A percentile compares a stretch with the other conserved stretches of the same genome.
These are phyloP conservation scores for Apodemia hepburni DNA, from an alignment of 2,888 invertebrate genomes.

Conservation along the genomic window DNA sequence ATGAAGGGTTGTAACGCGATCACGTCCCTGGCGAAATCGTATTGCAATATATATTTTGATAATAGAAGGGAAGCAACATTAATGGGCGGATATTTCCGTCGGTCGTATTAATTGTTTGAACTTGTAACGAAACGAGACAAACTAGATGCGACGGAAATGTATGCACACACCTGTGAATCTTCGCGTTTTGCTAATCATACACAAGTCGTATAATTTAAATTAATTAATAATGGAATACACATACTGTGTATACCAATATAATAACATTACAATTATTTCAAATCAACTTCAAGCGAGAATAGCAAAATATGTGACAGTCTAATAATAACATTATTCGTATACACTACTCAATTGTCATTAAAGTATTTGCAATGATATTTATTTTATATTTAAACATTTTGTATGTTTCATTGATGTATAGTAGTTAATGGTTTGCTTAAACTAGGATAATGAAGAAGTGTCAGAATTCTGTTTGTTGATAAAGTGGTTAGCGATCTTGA, in stretches of 20 bases:
- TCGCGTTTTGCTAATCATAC: constrained; percentile 53
- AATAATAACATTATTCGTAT: too few relatives aligned
- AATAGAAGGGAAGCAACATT: constrained; percentile 62
- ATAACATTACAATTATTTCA: too few relatives aligned
- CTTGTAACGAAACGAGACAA: constrained; percentile 52
- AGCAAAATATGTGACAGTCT: too few relatives aligned
- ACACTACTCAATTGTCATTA: too few relatives aligned
- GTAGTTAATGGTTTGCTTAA: too few relatives aligned
- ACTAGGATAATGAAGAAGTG: too few relatives aligned
- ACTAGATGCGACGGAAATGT: constrained; percentile 54
- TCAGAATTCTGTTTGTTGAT: too few relatives aligned
- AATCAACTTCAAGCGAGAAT: too few relatives aligned
- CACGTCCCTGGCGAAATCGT: constrained; percentile 56
- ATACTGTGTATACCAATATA: neutral
- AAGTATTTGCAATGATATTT: too few relatives aligned
- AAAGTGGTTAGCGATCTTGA: too few relatives aligned
- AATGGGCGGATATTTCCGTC: constrained; percentile 72
- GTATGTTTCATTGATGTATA: too few relatives aligned
- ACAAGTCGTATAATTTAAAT: constrained; percentile 43
- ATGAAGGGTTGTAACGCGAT: constrained; percentile 53
- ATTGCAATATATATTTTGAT: constrained; percentile 72
- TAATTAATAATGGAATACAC: constrained; percentile 37
- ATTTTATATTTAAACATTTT: too few relatives aligned
- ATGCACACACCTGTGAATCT: constrained; percentile 54
- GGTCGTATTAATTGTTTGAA: constrained; percentile 56